Conservation (phyloP, 92 coral and sea anemone species). For the Epizoanthus ramosus region DNA sequence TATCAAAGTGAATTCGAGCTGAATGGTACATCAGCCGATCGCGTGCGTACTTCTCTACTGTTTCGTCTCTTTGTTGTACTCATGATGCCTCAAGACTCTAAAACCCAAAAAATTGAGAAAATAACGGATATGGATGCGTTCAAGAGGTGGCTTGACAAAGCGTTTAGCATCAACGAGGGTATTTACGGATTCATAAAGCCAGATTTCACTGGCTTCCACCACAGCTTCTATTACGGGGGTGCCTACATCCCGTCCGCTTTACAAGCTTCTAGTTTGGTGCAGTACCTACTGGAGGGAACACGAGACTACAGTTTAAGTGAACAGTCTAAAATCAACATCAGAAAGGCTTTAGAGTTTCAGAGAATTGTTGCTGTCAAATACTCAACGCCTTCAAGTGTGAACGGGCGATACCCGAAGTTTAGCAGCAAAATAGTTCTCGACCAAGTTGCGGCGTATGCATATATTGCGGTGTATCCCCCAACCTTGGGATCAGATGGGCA, state of each 20-base stretch:
- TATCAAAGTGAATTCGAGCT: conserved; percentile 48
- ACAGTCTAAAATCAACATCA: conserved; percentile 44
- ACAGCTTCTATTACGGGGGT: conserved; percentile 56
- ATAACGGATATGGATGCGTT: conserved; percentile 66
- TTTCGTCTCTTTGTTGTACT: conserved; percentile 47
- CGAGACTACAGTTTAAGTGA: conserved; percentile 36
- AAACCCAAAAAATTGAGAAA: conserved; percentile 43
- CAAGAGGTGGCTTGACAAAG: conserved; percentile 63
- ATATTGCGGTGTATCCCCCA: conserved; percentile 44
- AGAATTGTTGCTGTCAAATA: conserved; percentile 64
- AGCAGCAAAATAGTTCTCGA: conserved; percentile 30
- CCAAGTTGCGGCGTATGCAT: conserved; percentile 57
- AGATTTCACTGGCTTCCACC: conserved; percentile 76
- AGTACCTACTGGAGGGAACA: conserved; percentile 69
- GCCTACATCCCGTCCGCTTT: conserved; percentile 66
- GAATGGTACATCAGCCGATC: conserved; percentile 65
- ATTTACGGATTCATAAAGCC: conserved; percentile 80
- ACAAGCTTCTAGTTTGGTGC: conserved; percentile 60
- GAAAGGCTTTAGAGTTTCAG: conserved; percentile 63
- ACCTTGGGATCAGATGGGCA: no score
- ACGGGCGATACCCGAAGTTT: conserved; percentile 56
- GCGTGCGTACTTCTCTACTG: conserved; percentile 62
- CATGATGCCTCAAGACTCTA: conserved; percentile 42
- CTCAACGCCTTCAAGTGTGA: conserved; percentile 72
- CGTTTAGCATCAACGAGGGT: conserved; percentile 67